phyloP scores from a whole-genome alignment of 2,113 vertebrate genomes.

The Centropus bengalensis region DNA sequence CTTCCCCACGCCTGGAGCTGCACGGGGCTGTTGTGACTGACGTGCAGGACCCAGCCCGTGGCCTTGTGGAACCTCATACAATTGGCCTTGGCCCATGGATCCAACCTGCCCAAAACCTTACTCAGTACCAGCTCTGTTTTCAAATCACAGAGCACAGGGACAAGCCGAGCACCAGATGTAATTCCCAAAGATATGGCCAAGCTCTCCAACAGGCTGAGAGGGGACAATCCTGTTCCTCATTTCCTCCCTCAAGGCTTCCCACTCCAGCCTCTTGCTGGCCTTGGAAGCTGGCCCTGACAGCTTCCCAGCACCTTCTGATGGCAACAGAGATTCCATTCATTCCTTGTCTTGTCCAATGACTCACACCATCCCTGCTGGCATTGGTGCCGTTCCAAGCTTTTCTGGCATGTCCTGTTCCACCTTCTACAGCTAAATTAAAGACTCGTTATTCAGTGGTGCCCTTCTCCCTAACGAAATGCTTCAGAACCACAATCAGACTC shows the following conservation, averaged over 20 bases:
- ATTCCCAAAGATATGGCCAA: background rate
- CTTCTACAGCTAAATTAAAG: background rate
- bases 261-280: fast-evolving
- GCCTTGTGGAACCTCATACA: too few species aligned
- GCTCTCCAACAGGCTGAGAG: background rate
- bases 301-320: background rate
- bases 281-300: background rate
- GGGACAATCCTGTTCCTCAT: background rate
- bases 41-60: too few species aligned
- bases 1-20: too few species aligned
- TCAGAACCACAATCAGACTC: background rate
- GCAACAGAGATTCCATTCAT: background rate
- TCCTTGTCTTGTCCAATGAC: background rate
- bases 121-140: background rate
- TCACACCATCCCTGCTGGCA: background rate
- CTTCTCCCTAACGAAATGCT: background rate
- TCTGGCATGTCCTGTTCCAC: background rate
- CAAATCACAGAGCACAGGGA: background rate
- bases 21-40: too few species aligned
- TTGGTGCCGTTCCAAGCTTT: background rate
- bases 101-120: background rate
- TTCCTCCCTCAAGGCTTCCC: background rate
- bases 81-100: too few species aligned
- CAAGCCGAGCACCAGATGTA: background rate
- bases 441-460: background rate